Conservation (phyloP, 2,113 vertebrate species). For the Muscicapa adusta region DNA sequence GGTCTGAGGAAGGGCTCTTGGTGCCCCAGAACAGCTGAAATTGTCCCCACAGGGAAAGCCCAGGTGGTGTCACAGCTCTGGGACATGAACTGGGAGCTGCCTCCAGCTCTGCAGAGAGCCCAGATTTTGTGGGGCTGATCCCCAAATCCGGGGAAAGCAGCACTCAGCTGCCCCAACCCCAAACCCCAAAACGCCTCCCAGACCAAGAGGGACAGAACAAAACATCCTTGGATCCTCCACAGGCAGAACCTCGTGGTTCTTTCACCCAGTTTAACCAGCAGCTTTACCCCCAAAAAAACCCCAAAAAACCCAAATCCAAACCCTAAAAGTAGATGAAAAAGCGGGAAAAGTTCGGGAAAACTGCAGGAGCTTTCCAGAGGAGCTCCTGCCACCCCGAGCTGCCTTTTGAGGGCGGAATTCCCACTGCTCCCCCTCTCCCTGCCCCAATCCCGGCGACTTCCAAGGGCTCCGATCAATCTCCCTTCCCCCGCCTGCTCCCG, state of each 20-base stretch:
- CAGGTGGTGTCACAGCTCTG: background rate
- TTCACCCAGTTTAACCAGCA: background rate
- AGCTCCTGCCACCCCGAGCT: background rate
- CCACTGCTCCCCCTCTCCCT: background rate
- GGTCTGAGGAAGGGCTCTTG: no score
- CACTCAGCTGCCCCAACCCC: background rate
- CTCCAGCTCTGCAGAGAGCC: background rate
- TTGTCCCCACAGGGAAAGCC: background rate
- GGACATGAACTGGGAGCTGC: background rate
- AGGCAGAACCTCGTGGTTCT: background rate
- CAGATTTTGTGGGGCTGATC: background rate
- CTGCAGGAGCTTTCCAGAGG: background rate
- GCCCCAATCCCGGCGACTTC: background rate
- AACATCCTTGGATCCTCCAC: background rate
- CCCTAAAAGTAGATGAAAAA: fast-evolving
- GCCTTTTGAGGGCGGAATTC: fast-evolving
- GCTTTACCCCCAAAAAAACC: fast-evolving
- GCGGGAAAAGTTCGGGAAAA: fast-evolving
- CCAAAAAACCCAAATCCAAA: background rate
- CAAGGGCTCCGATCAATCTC: background rate
- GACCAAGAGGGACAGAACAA: fast-evolving
- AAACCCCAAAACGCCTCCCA: background rate
- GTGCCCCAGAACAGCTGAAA: background rate
- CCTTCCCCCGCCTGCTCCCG: background rate
- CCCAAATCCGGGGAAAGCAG: background rate